phyloP scores from a whole-genome alignment of 2,888 invertebrate genomes.

The Metalampra italica region DNA sequence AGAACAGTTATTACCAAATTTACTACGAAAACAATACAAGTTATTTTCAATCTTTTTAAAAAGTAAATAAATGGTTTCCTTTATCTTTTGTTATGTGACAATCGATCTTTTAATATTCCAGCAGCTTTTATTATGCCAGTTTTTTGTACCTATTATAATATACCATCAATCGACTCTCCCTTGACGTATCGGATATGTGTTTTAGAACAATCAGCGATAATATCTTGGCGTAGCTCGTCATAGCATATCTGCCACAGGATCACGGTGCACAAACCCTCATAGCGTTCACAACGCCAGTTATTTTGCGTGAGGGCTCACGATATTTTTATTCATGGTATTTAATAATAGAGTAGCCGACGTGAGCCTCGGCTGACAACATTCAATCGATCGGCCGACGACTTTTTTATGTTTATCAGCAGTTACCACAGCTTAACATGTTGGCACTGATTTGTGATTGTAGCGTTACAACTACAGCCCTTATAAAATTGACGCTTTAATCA shows the following conservation, averaged over 20 bases:
- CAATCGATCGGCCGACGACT: slow-evolving; percentile 23
- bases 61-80: no score
- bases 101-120: no score
- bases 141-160: no score
- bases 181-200: no score
- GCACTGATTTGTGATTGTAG: background rate
- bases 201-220: no score
- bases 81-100: no score
- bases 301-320: slow-evolving; percentile 48
- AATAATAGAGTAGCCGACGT: slow-evolving; percentile 40
- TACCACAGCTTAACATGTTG: background rate
- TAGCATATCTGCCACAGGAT: slow-evolving; percentile 14
- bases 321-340: slow-evolving; percentile 56
- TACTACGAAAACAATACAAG: no score
- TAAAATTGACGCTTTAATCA: background rate
- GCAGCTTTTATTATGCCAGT: no score
- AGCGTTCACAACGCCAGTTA: slow-evolving; percentile 33
- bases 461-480: background rate
- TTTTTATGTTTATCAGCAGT: slow-evolving; percentile 20
- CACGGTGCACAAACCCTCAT: slow-evolving; percentile 20
- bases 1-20: no score
- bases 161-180: no score
- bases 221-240: background rate
- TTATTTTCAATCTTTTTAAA: no score
- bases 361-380: slow-evolving; percentile 18